Base-by-base conservation (phyloP, 2,797 vertebrate genomes). In the Nothura maculosa region DNA sequence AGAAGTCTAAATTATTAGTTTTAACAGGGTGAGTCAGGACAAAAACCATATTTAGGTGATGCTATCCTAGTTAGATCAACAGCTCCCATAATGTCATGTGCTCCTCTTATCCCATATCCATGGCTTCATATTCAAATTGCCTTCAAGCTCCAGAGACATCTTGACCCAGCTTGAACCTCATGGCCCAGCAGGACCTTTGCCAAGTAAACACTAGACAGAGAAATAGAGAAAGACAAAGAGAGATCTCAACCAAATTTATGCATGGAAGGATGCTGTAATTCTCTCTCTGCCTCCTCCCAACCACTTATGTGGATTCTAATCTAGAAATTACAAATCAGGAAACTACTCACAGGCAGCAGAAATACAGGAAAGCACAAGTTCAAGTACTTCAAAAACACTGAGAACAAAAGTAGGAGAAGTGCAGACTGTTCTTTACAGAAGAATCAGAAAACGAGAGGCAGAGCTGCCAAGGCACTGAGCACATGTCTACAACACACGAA, bases 311-410 rank as follows among this genome's bases (percentile, higher is more conserved):
- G 34, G 28, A 64, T 88, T 79, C 70, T 81, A 81, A 45, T 74
- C 34, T 72, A 80, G 61, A 80, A 75, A 73, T 58, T 81, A 82
- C 38, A 94, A 87, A 88, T 85, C 84, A 87, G 42, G 30, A 85
- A 85, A 61, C 45, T 1, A 7, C 25, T 68, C 57, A 91, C 60
- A 63, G 63, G 88, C 85, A 94, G 66, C 66, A 95, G 24, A 87
- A 92, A 89, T 74, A 3, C 7, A 75, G 20, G 4, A 13, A 81
- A 92, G 61, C 52, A n/a, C 32, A 91, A 79, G 48, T 67, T 70
- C 58, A 84, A 91, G 75, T 19, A 64, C 85, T 58, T 52, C 19
- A 45, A 88, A 94, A 87, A 73, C 30, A 20, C 43, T 38, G 70
- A 79, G 63, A 95, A 90, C 28, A 90, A 74, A 89, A 86, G 74